Evolutionary conservation across 2,113 vertebrate genomes (phyloP), one percentile per base, ranked within the genome.

Genomic region (Cyanoderma ruficeps): DNA sequence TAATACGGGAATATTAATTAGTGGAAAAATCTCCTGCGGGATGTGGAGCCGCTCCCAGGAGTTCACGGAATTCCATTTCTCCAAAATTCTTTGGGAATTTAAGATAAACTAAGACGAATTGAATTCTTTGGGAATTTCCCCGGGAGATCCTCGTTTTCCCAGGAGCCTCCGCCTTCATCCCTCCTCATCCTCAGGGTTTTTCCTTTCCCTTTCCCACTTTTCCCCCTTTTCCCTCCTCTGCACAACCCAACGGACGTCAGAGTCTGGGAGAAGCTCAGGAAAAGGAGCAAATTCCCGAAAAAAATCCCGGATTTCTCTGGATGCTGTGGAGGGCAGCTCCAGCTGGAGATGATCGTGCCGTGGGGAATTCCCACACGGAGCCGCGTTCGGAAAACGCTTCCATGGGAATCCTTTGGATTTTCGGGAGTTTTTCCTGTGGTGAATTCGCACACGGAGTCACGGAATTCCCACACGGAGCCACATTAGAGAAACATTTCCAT

Each of bases 181-280:
- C 53, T 64, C 30, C 60, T 47, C 27, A 35, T 24, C 49, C 18
- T 25, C 13, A 1, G 68, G 49, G 24, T 16, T 83, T 82, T 80
- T 6, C 18, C 44, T 10, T n/a, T 31, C 70, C 30, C 1, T 3
- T 60, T 56, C 37, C 47, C 6, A 5, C 3, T 21, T 11, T 63
- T 75, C 39, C 50, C 10, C 17, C 28, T n/a, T 27, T 11, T 44
- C 9, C 27, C 6, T 15, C 19, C 1, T 11, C 47, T 30, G 64
- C 60, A 2, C 3, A 15, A 28, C 33, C 52, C 39, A 24, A 53
- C 0, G 6, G 60, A 18, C 15, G 7, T 1, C 3, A 12, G 2
- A 8, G 2, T 0, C 13, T 1, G 3, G 28, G 37, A 55, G 33
- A 67, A 10, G 37, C 33, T 28, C 44, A 23, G 65, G 39, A 64